A percentile compares a stretch with the other conserved stretches of the same genome.
These are phyloP conservation scores for Xiphydria camelus DNA, from an alignment of 2,888 invertebrate species.

Conservation along the genomic window DNA sequence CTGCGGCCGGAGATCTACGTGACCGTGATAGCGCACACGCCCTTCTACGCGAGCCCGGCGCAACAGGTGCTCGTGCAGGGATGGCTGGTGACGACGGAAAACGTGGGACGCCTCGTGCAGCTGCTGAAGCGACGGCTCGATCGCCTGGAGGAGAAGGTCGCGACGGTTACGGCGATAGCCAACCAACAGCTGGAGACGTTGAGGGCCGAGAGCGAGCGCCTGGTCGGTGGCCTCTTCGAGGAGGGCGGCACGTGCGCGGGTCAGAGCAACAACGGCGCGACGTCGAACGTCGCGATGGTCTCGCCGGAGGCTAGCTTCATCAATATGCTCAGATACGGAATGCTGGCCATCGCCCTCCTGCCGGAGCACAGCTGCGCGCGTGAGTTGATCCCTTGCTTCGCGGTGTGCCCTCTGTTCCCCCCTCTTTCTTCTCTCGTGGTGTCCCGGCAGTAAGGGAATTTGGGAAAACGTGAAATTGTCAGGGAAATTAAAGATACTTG, in stretches of 20 bases:
- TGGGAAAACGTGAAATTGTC: too few species aligned
- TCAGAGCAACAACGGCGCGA: slow-evolving; percentile 53
- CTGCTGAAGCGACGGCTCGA: slow-evolving; percentile 64
- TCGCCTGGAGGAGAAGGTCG: slow-evolving; percentile 65
- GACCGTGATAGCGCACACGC: slow-evolving; percentile 77
- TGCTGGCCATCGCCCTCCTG: slow-evolving; percentile 72
- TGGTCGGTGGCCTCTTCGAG: slow-evolving; percentile 63
- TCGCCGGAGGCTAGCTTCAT: slow-evolving; percentile 73
- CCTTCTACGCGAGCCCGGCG: slow-evolving; percentile 71
- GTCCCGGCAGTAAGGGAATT: too few species aligned
- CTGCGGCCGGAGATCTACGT: slow-evolving; percentile 73
- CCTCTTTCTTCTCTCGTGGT: too few species aligned
- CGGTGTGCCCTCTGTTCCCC: too few species aligned
- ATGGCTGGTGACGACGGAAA: slow-evolving; percentile 65
- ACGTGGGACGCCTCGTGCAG: slow-evolving; percentile 64
- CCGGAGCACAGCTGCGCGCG: slow-evolving; percentile 77
- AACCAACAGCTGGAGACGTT: slow-evolving; percentile 62
- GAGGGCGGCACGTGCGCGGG: slow-evolving; percentile 52
- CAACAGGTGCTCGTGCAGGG: slow-evolving; percentile 77
- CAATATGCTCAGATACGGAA: slow-evolving; percentile 76
- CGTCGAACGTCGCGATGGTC: slow-evolving; percentile 62
- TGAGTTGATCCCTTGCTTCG: too few species aligned
- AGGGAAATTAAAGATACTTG: too few species aligned
- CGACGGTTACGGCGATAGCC: slow-evolving; percentile 61
- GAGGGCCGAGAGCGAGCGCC: slow-evolving; percentile 61